A percentile compares a stretch with the other conserved stretches of the same genome.
phyloP scores from a whole-genome alignment of 2,888 invertebrate species.

The Nymphalis urticae region DNA sequence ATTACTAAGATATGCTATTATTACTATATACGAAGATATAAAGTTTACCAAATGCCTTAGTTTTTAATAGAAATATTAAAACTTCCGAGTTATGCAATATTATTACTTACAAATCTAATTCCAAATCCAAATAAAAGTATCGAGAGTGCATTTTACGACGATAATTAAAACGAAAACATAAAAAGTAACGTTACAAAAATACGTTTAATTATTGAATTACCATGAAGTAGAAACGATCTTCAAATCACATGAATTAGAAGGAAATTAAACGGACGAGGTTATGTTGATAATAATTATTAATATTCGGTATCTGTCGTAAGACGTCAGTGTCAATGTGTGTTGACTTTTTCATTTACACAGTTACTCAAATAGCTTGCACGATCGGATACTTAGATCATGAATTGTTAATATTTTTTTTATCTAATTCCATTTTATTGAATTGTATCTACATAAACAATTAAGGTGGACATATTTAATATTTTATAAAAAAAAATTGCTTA shows the following conservation, averaged over 20 bases:
- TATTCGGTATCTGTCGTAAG: neutral
- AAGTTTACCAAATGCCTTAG: neutral
- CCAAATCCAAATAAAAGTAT: slow-evolving; percentile 58
- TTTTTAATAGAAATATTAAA: neutral
- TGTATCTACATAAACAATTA: no score
- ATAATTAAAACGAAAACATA: neutral
- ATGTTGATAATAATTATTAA: slow-evolving; percentile 4
- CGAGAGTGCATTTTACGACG: slow-evolving; percentile 45
- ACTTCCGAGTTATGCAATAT: slow-evolving; percentile 37
- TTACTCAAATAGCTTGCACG: neutral
- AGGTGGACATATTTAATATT: no score
- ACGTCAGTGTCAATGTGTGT: slow-evolving; percentile 4
- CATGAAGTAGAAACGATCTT: slow-evolving; percentile 1
- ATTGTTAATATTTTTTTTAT: no score
- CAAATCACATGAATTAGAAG: neutral
- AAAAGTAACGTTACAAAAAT: neutral
- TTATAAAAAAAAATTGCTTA: neutral
- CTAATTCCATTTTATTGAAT: no score
- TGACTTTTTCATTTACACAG: neutral
- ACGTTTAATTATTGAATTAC: neutral
- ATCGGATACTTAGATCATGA: neutral
- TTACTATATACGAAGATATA: no score
- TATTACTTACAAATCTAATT: slow-evolving; percentile 59
- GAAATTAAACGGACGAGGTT: slow-evolving; percentile 3
- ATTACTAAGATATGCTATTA: no score